Conservation (phyloP, 2,797 vertebrate genomes). For the Macroramphosus scolopax region DNA sequence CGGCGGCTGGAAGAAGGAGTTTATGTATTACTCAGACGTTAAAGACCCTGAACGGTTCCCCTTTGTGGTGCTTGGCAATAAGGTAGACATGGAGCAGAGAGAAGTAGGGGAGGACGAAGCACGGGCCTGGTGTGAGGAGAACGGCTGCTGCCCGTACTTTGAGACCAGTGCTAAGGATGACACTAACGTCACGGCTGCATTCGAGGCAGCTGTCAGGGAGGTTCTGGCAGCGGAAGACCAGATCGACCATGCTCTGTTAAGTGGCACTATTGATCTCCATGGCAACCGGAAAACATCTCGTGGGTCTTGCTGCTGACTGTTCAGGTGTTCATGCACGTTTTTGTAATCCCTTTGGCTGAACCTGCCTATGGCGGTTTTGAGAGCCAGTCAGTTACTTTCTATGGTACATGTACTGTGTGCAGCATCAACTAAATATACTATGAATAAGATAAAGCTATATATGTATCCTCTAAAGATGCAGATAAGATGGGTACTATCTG, state of each 20-base stretch:
- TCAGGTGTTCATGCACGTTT: constrained; percentile 30
- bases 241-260: constrained; percentile 88
- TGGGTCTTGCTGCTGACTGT: constrained; percentile 87
- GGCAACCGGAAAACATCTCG: constrained; percentile 86
- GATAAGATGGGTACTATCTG: constrained; percentile 40
- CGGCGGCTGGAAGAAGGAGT: constrained; percentile 94
- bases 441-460: constrained; percentile 8
- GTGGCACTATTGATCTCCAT: constrained; percentile 90
- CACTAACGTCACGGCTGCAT: constrained; percentile 93
- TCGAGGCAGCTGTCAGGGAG: constrained; percentile 93
- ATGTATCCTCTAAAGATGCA: constrained; percentile 9
- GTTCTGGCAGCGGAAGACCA: constrained; percentile 92
- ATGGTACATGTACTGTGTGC: constrained; percentile 39
- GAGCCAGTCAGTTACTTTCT: constrained; percentile 34
- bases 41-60: constrained; percentile 92
- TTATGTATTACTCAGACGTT: constrained; percentile 92
- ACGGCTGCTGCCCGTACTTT: constrained; percentile 91
- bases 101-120: constrained; percentile 92
- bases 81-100: constrained; percentile 90
- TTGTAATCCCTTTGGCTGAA: constrained; percentile 34
- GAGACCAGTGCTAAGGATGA: constrained; percentile 98
- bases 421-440: background rate
- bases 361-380: constrained; percentile 26
- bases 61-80: constrained; percentile 96
- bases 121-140: constrained; percentile 91